Conservation (phyloP, 2,888 invertebrate genomes). For the Cephus pygmeus region DNA sequence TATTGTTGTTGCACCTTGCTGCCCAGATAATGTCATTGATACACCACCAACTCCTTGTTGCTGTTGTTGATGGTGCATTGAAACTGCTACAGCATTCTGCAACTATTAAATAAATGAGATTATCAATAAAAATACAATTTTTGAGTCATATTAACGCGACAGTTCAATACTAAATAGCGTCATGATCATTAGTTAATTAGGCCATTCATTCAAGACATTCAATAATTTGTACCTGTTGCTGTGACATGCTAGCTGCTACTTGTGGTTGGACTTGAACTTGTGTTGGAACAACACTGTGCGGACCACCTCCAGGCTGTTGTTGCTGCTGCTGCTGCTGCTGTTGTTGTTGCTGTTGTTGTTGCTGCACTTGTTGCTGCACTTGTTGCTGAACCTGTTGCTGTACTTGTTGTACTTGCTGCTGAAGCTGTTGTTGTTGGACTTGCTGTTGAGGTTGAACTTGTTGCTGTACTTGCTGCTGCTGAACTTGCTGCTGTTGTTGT, state of each 20-base stretch:
- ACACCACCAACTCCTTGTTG: conserved; percentile 67
- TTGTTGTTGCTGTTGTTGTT: conserved; percentile 50
- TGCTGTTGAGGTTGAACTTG: conserved; percentile 60
- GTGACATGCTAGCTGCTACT: conserved; percentile 66
- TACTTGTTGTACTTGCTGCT: conserved; percentile 42
- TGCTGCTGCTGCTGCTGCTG: conserved; percentile 43
- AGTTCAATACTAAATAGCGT: neutral
- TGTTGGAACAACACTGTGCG: conserved; percentile 57
- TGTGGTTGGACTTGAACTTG: conserved; percentile 63
- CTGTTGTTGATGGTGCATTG: conserved; percentile 69
- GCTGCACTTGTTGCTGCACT: conserved; percentile 28
- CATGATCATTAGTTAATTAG: neutral
- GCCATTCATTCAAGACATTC: neutral
- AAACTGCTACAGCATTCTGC: conserved; percentile 64
- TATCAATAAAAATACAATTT: neutral
- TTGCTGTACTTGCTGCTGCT: conserved; percentile 42
- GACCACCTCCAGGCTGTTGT: conserved; percentile 53
- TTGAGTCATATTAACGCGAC: neutral
- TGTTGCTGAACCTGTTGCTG: conserved; percentile 38
- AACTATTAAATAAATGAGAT: conserved; percentile 31
- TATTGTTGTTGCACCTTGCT: conserved; percentile 71
- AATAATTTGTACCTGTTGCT: conserved; percentile 55
- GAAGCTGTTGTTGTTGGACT: conserved; percentile 63
- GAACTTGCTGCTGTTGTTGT: conserved; percentile 43
- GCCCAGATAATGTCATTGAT: conserved; percentile 62